phyloP scores from a whole-genome alignment of 2,113 vertebrate species.

The Sterrhoptilus dennistouni region DNA sequence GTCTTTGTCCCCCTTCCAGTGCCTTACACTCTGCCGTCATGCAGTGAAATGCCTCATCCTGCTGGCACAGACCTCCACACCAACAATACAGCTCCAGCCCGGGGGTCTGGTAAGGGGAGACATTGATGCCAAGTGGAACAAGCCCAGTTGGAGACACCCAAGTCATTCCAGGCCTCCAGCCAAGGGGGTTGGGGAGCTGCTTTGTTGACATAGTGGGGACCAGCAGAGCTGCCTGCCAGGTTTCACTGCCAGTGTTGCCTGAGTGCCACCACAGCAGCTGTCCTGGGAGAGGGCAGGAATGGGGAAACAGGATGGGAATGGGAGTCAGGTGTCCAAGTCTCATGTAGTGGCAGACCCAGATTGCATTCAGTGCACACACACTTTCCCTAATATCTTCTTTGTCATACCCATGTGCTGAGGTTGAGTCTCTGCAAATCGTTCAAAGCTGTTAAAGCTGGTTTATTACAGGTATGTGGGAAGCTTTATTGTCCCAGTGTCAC shows the following conservation, averaged over 20 bases:
- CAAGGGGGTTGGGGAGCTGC: not conserved
- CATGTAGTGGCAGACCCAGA: no score
- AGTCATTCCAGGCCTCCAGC: slow-evolving; percentile 55
- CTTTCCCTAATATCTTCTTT: not conserved
- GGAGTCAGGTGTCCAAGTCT: not conserved
- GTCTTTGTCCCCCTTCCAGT: slow-evolving; percentile 44
- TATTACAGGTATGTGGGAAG: not conserved
- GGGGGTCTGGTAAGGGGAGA: not conserved
- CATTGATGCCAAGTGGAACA: slow-evolving; percentile 36
- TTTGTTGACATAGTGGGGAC: not conserved
- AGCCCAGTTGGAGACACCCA: slow-evolving; percentile 23
- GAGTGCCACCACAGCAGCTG: not conserved
- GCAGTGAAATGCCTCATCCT: not conserved
- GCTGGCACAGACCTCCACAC: slow-evolving; percentile 32
- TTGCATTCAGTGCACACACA: not conserved
- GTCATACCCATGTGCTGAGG: not conserved
- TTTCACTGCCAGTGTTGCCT: not conserved
- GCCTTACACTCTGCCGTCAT: slow-evolving; percentile 8
- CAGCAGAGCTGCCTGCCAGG: not conserved
- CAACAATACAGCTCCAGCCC: not conserved
- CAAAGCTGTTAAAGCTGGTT: not conserved
- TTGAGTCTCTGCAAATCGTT: not conserved
- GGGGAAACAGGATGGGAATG: not conserved
- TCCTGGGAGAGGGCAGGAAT: not conserved
- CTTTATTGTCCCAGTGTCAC: not conserved